Evolutionary conservation across 2,797 vertebrate species (phyloP), one percentile per base, ranked within the genome.

Genomic region (Kryptopterus vitreolus): DNA sequence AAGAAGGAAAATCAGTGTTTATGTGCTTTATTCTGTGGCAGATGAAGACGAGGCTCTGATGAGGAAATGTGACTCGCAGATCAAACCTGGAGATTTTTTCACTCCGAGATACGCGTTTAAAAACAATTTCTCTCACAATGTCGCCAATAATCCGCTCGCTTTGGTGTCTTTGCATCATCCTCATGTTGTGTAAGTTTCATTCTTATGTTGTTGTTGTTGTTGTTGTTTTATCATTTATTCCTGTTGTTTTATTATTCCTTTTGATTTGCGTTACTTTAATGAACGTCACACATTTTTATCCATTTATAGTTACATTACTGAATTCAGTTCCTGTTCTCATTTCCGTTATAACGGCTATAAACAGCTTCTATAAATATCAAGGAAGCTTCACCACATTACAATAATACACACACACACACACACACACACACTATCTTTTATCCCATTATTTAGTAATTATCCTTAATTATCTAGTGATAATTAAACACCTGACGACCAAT

Each of bases 151-250:
- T 79, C 0, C 2, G 18, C 52, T 69, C 10, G 1, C 26, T 81
- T 15, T 59, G 76, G 20, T 10, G 55, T 58, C n/a, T 83, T 8
- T 24, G 52, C 26, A 1, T 81, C 9, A 31, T 84, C 63, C 33
- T 59, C 31, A 58, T 65, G 13, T 71, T 58, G 16, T 81, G 85
- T 86, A 73, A 68, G 85, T 66, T 75, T 20, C n/a, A 26, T 48
- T 68, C 3, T n/a, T 65, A 43, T 35, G 35, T 22, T 3, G 31
- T 31, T 31, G n/a, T n/a, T n/a, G n/a, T n/a, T n/a, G n/a, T n/a
- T n/a, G n/a, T n/a, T n/a, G n/a, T n/a, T 29, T 26, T 6, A 48
- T 43, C 38, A 43, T 43, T 43, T 43, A 43, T 43, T 43, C 38
- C 38, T 43, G 38, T 43, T 43, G 62, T 20, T 59, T 24, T 57